Evolutionary conservation across 2,113 vertebrate genomes (phyloP).

Genomic region (Albula goreensis): DNA sequence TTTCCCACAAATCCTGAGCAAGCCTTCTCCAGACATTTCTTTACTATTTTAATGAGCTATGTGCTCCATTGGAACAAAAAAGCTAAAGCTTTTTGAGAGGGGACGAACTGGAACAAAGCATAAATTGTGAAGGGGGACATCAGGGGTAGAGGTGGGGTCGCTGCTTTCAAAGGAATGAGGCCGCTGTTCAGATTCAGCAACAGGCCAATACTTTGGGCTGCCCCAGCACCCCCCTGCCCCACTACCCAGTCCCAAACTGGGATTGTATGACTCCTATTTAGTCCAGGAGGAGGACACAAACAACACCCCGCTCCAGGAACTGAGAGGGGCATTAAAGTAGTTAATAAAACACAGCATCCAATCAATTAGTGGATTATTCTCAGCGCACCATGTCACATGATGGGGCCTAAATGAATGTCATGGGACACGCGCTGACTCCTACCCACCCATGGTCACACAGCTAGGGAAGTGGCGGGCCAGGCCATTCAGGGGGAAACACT

Average conservation of each 20-base stretch:
- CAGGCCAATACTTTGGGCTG: neutral
- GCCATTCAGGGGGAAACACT: constrained; percentile 23
- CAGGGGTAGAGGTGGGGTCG: neutral
- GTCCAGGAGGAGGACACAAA: constrained; percentile 23
- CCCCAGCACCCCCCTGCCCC: neutral
- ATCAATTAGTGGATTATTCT: constrained; percentile 66
- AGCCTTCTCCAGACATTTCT: neutral
- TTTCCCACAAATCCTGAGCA: neutral
- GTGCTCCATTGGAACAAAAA: neutral
- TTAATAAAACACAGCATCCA: constrained; percentile 57
- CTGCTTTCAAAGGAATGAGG: neutral
- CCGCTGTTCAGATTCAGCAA: neutral
- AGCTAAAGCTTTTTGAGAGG: neutral
- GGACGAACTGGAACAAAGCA: neutral
- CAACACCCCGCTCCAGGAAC: constrained; percentile 23
- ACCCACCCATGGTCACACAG: neutral
- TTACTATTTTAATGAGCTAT: neutral
- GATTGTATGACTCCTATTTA: constrained; percentile 41
- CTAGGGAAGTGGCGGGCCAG: neutral
- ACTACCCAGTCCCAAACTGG: neutral
- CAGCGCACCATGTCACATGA: constrained; percentile 58
- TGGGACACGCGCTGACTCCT: constrained; percentile 40
- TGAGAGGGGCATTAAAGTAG: constrained; percentile 52
- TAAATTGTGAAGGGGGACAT: neutral
- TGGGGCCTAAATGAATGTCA: constrained; percentile 63